Evolutionary conservation across 2,113 vertebrate genomes (phyloP).

Genomic region (Pelusios castaneus): DNA sequence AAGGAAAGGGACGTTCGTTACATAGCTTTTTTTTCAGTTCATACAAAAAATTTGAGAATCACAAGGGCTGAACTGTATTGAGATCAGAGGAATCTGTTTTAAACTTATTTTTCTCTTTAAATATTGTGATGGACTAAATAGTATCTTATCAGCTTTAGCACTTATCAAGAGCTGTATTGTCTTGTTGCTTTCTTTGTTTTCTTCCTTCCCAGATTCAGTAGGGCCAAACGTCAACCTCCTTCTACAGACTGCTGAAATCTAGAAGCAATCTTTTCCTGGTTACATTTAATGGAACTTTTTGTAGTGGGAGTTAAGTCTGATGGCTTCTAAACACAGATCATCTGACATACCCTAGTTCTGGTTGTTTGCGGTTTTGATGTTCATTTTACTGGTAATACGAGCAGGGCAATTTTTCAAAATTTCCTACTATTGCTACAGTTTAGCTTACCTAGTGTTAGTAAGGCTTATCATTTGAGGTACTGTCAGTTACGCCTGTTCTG

Average conservation of each 20-base stretch:
- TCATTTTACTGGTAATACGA: neutral
- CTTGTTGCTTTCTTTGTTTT: neutral
- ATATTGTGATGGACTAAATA: neutral
- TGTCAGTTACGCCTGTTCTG: neutral
- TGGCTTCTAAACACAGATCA: neutral
- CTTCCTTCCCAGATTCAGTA: neutral
- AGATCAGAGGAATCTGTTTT: neutral
- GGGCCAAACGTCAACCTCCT: neutral
- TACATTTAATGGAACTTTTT: neutral
- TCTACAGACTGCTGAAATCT: neutral
- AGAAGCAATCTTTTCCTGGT: neutral
- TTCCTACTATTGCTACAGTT: neutral
- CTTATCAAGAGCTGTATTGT: neutral
- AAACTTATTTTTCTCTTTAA: neutral
- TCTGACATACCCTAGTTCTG: rapidly evolving
- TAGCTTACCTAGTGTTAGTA: neutral
- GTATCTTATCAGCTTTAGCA: neutral
- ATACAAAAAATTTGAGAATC: neutral
- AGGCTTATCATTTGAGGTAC: neutral
- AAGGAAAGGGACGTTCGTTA: neutral
- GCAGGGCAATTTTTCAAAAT: neutral
- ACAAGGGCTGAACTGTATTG: neutral
- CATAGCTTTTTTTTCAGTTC: neutral
- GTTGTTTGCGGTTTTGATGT: neutral
- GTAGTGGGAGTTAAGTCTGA: neutral